Conservation (phyloP, 2,113 vertebrate species). For the Nothocercus nigrocapillus region DNA sequence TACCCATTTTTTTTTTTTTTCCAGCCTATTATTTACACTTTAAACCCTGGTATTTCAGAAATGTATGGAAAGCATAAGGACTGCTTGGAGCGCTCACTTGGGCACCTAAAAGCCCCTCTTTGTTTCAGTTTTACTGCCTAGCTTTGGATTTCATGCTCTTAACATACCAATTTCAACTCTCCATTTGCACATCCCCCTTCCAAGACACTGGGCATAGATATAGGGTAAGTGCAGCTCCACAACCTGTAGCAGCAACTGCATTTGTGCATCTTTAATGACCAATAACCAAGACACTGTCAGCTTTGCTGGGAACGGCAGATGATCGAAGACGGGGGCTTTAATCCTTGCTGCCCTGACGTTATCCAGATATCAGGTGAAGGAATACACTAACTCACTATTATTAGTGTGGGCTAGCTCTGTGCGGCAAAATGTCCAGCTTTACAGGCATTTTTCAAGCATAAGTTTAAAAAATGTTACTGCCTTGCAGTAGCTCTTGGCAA, state of each 20-base stretch:
- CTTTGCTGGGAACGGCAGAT: not conserved
- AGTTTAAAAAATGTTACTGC: not conserved
- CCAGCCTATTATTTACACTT: not conserved
- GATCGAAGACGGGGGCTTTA: not conserved
- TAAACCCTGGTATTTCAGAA: not conserved
- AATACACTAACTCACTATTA: not conserved
- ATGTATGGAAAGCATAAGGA: not conserved
- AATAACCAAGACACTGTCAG: conserved; percentile 45
- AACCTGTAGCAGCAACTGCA: not conserved
- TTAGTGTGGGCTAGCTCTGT: accelerated
- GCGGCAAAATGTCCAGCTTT: not conserved
- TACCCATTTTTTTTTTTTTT: not conserved
- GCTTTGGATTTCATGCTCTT: not conserved
- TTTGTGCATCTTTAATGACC: not conserved
- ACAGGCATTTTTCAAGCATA: not conserved
- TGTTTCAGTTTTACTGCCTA: not conserved
- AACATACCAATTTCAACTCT: not conserved
- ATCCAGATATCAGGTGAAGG: not conserved
- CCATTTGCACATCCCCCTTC: not conserved
- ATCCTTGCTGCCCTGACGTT: not conserved
- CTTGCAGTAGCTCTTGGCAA: not conserved
- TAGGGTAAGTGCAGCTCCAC: not conserved
- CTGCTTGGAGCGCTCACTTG: not conserved
- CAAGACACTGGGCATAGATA: not conserved
- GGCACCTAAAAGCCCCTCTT: not conserved